A percentile compares a stretch with the other conserved stretches of the same genome.
These are phyloP conservation scores for Drosophila siamana DNA, from an alignment of 2,888 invertebrate species.

Conservation along the genomic window DNA sequence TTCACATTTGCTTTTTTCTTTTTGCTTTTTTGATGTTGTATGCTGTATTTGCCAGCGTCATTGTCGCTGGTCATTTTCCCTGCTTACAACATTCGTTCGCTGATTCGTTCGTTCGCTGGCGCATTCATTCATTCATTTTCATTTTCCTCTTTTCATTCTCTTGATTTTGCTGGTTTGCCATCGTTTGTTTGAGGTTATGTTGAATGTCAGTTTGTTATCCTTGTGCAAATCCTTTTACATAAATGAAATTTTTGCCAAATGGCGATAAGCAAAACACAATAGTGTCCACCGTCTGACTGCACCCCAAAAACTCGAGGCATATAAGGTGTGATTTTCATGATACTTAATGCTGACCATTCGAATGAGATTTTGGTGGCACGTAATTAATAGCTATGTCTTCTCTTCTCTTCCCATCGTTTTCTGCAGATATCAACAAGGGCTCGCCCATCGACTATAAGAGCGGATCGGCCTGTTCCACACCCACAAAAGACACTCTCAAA, in stretches of 20 bases:
- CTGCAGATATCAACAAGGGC: slow-evolving; percentile 94
- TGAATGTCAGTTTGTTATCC: slow-evolving; percentile 83
- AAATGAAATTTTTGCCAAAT: slow-evolving; percentile 81
- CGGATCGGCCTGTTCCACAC: slow-evolving; percentile 93
- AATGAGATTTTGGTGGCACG: slow-evolving; percentile 24
- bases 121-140: slow-evolving; percentile 30
- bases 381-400: slow-evolving; percentile 49
- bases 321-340: too few species aligned
- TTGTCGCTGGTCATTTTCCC: slow-evolving; percentile 77
- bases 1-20: slow-evolving; percentile 32
- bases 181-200: slow-evolving; percentile 82
- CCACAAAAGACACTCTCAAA: slow-evolving; percentile 90
- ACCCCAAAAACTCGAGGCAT: slow-evolving; percentile 8
- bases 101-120: slow-evolving; percentile 13
- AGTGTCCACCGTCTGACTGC: slow-evolving; percentile 28
- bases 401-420: slow-evolving; percentile 26
- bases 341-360: too few species aligned
- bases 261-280: slow-evolving; percentile 78
- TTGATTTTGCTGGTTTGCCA: slow-evolving; percentile 46
- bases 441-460: slow-evolving; percentile 95
- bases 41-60: slow-evolving; percentile 61
- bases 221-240: slow-evolving; percentile 83
- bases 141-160: slow-evolving; percentile 28
- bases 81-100: slow-evolving; percentile 55
- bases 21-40: slow-evolving; percentile 11